Conservation (phyloP, 2,797 vertebrate species). For the Cetoscarus ocellatus region DNA sequence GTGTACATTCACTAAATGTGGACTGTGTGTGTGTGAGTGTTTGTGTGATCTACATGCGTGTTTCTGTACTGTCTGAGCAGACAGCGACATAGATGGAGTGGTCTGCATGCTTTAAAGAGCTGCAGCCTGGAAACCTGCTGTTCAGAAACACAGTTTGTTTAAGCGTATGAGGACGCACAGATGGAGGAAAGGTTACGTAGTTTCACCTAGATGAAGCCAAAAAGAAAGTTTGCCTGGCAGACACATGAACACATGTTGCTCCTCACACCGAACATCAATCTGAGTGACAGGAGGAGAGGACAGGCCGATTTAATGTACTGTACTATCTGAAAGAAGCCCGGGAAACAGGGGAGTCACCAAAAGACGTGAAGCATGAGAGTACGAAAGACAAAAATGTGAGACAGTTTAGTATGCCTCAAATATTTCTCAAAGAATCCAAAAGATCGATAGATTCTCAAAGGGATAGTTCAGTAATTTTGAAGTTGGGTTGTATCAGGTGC, state of each 20-base stretch:
- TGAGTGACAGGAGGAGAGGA: conserved; percentile 1
- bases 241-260: conserved; percentile 34
- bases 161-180: conserved; percentile 33
- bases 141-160: conserved; percentile 42
- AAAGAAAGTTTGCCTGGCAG: conserved; percentile 46
- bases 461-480: too few relatives aligned
- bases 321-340: conserved; percentile 11
- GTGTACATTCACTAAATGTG: conserved; percentile 4
- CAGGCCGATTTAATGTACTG: background rate
- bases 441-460: too few relatives aligned
- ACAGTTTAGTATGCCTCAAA: too few relatives aligned
- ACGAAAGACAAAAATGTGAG: background rate
- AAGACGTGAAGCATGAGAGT: background rate
- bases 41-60: background rate
- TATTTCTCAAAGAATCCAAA: too few relatives aligned
- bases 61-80: conserved; percentile 25
- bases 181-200: conserved; percentile 45
- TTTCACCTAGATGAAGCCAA: conserved; percentile 47
- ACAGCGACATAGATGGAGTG: conserved; percentile 17
- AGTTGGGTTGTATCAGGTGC: too few relatives aligned
- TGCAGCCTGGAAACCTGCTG: conserved; percentile 59
- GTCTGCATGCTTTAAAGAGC: conserved; percentile 21
- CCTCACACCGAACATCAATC: conserved; percentile 25
- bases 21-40: conserved; percentile 12
- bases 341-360: background rate